phyloP scores from a whole-genome alignment of 2,888 invertebrate species.

The Meta bourneti region DNA sequence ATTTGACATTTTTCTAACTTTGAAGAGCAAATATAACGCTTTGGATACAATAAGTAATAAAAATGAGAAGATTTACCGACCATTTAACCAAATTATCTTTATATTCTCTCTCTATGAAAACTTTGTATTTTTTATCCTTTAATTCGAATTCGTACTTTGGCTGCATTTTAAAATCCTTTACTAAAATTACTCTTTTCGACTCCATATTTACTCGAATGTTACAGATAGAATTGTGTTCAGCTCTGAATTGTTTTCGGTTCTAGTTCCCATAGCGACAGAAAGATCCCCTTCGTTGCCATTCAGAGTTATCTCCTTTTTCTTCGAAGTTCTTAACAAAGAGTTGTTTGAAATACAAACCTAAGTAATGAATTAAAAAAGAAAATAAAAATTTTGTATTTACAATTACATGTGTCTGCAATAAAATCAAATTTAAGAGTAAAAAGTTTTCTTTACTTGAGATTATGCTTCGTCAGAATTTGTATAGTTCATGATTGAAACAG shows the following conservation, averaged over 20 bases:
- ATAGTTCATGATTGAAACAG: too few species aligned
- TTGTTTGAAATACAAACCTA: too few species aligned
- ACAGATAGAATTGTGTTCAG: background rate
- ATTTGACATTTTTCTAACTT: background rate
- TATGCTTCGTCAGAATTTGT: too few species aligned
- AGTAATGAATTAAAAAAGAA: too few species aligned
- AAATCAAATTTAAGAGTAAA: too few species aligned
- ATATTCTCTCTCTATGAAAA: constrained; percentile 29
- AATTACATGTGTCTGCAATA: too few species aligned
- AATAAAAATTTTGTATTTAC: too few species aligned
- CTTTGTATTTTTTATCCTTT: constrained; percentile 28
- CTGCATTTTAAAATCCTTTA: background rate
- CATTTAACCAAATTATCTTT: constrained; percentile 52
- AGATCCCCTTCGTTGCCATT: constrained; percentile 5
- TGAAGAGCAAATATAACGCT: background rate
- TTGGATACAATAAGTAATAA: background rate
- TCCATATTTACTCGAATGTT: constrained; percentile 26
- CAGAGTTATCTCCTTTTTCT: too few species aligned
- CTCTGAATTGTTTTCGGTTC: constrained; percentile 23
- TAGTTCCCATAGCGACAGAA: constrained; percentile 25
- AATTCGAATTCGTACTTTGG: constrained; percentile 19
- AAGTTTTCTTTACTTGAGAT: too few species aligned
- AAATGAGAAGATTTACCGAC: background rate
- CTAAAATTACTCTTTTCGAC: constrained; percentile 12
- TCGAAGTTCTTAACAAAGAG: too few species aligned